Percentiles rank a stretch among this genome's conserved stretches.
Conservation (phyloP, 2,888 invertebrate species). For the Romanomermis culicivorax region DNA sequence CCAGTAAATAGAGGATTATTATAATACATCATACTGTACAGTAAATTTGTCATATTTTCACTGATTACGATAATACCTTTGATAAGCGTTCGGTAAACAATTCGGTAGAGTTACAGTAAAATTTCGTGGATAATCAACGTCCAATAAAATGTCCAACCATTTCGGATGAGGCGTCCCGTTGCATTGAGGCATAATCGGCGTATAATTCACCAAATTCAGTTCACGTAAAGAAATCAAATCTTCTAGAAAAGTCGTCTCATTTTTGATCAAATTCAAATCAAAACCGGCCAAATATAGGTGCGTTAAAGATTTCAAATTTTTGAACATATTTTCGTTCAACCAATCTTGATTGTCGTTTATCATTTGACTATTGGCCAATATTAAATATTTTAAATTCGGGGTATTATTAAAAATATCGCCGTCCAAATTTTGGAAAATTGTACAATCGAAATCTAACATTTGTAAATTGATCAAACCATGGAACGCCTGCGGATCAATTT, state of each 20-base stretch:
- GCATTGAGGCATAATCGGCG: not conserved
- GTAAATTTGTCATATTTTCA: no score
- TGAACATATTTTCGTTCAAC: not conserved
- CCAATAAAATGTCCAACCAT: not conserved
- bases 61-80: no score
- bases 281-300: not conserved
- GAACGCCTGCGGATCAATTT: not conserved
- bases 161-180: not conserved
- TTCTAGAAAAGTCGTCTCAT: not conserved
- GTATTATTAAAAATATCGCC: not conserved
- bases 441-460: slow-evolving; percentile 1
- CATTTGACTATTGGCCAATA: not conserved
- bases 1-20: no score
- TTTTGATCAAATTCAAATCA: not conserved
- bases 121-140: not conserved
- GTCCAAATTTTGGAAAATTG: not conserved
- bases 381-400: not conserved
- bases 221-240: not conserved
- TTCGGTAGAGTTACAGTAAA: not conserved
- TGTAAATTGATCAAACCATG: not conserved
- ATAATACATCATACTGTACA: no score
- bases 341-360: not conserved
- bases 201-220: not conserved
- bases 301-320: not conserved
- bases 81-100: not conserved